phyloP scores from a whole-genome alignment of 2,797 vertebrate genomes.

The Aldrovandia affinis region DNA sequence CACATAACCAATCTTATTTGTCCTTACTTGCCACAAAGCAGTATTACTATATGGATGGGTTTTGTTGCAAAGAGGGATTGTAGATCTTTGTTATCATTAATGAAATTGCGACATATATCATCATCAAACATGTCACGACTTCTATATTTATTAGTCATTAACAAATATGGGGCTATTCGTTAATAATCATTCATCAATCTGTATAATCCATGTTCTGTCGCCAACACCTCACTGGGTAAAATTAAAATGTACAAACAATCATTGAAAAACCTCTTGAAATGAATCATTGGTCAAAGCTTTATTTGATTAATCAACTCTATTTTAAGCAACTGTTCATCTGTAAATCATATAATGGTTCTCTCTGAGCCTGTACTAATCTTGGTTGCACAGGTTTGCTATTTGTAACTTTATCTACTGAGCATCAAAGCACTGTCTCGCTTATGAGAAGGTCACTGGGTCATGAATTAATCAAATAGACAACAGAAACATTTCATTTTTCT shows the following conservation, averaged over 20 bases:
- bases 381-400: not conserved
- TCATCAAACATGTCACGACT: not conserved
- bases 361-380: not conserved
- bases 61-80: not conserved
- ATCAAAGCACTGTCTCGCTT: not conserved
- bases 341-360: not conserved
- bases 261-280: not conserved
- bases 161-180: not conserved
- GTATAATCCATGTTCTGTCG: no score
- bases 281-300: not conserved
- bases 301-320: not conserved
- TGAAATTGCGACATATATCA: not conserved
- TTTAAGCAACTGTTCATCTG: not conserved
- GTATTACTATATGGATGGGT: no score
- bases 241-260: not conserved
- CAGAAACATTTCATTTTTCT: not conserved
- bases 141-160: not conserved
- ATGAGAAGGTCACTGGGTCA: conserved; percentile 6
- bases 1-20: not conserved
- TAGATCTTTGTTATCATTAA: not conserved
- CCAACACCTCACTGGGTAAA: no score
- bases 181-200: not conserved
- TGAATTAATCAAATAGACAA: not conserved
- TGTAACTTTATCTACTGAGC: not conserved
- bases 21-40: no score